These are phyloP conservation scores for Burhinus oedicnemus DNA, from an alignment of 2,113 vertebrate genomes.

Conservation along the genomic window DNA sequence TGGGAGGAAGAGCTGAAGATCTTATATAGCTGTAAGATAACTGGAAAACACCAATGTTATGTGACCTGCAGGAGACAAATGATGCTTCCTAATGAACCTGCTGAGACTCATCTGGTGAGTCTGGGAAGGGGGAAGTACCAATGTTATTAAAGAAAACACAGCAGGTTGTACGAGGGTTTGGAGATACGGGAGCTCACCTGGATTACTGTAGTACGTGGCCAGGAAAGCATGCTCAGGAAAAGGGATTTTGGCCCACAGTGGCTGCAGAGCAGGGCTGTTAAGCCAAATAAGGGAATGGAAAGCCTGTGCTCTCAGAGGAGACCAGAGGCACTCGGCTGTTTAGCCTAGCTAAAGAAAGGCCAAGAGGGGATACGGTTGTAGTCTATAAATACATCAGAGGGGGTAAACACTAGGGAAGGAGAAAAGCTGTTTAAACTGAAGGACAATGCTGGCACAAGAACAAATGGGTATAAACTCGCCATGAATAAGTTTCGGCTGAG, in stretches of 20 bases:
- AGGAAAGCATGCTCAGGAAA: neutral
- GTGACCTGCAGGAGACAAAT: neutral
- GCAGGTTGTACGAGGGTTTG: neutral
- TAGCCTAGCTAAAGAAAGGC: constrained; percentile 58
- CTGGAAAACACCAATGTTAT: neutral
- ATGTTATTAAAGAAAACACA: neutral
- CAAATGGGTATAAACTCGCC: constrained; percentile 56
- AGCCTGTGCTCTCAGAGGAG: constrained; percentile 43
- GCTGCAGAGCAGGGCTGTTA: neutral
- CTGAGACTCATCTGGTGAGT: neutral
- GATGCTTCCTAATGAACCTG: neutral
- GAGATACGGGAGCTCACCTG: neutral
- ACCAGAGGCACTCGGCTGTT: constrained; percentile 43
- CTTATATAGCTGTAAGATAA: neutral
- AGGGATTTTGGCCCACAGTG: neutral
- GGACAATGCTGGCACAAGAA: constrained; percentile 63
- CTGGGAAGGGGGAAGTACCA: neutral
- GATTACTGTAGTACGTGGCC: neutral
- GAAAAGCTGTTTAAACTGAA: constrained; percentile 57
- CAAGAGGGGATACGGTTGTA: constrained; percentile 64
- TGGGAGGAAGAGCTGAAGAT: neutral
- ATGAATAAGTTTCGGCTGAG: constrained; percentile 43
- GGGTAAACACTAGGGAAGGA: constrained; percentile 56
- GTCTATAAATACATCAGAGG: constrained; percentile 69
- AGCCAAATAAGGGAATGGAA: constrained; percentile 63